Percentiles rank a stretch among this genome's conserved stretches.
Conservation (phyloP, 2,888 invertebrate species). For the Shargacucullia verbasci region DNA sequence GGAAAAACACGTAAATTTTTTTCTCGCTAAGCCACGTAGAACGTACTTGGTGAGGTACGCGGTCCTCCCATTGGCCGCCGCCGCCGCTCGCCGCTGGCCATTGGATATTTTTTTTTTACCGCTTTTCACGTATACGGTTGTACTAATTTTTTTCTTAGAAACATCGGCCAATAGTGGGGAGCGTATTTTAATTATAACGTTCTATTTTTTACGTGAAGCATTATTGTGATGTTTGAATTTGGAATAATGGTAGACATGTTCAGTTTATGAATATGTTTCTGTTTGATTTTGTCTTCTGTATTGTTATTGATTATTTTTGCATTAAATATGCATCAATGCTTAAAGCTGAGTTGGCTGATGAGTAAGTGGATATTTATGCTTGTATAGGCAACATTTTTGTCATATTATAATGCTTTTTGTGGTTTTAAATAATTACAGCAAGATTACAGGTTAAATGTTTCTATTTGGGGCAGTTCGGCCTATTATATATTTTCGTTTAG, state of each 20-base stretch:
- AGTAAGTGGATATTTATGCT: too few species aligned
- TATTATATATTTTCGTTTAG: too few species aligned
- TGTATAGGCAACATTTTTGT: too few species aligned
- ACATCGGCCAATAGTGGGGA: slow-evolving; percentile 81
- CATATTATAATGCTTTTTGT: too few species aligned
- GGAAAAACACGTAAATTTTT: slow-evolving; percentile 86
- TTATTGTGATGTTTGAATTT: slow-evolving; percentile 57
- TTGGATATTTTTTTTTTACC: slow-evolving; percentile 85
- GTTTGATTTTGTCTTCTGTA: slow-evolving; percentile 20
- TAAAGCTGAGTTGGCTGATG: too few species aligned
- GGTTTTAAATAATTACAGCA: too few species aligned
- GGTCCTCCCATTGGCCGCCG: slow-evolving; percentile 75
- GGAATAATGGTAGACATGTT: slow-evolving; percentile 48
- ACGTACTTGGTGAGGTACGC: slow-evolving; percentile 78
- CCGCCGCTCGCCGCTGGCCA: slow-evolving; percentile 67
- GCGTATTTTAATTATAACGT: slow-evolving; percentile 84
- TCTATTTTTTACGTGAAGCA: slow-evolving; percentile 64
- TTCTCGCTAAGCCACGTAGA: slow-evolving; percentile 86
- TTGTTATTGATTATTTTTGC: too few species aligned
- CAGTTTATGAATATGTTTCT: slow-evolving; percentile 43
- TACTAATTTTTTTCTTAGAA: slow-evolving; percentile 83
- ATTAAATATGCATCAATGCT: too few species aligned
- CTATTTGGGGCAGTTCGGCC: too few species aligned
- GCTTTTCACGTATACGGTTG: slow-evolving; percentile 85
- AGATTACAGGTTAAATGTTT: too few species aligned